Conservation (phyloP, 2,113 vertebrate genomes). For the Merops nubicus region DNA sequence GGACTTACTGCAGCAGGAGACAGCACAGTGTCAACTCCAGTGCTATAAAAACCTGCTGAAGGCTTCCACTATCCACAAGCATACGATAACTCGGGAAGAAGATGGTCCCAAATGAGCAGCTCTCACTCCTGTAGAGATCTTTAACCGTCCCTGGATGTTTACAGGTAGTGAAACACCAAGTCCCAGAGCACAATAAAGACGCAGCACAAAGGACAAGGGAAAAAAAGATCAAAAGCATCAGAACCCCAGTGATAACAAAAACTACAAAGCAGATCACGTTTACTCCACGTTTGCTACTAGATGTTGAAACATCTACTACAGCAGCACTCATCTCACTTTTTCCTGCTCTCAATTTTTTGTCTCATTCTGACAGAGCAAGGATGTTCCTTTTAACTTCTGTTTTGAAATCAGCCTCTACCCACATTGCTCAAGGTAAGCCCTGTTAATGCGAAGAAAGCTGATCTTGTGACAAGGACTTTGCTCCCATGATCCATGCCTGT, state of each 20-base stretch:
- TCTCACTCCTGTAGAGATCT: neutral
- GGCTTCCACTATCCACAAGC: neutral
- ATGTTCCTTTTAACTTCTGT: neutral
- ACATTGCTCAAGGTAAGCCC: neutral
- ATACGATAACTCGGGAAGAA: accelerated
- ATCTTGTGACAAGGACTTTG: neutral
- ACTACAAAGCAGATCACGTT: neutral
- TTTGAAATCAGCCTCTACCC: neutral
- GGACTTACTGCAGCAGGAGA: neutral
- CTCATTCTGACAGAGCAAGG: neutral
- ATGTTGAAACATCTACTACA: neutral
- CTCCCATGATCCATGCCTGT: neutral
- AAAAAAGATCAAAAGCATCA: neutral
- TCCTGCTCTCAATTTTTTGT: neutral
- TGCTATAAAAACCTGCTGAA: neutral
- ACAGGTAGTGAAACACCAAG: neutral
- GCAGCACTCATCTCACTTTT: neutral
- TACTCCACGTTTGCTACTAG: neutral
- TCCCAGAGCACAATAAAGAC: neutral
- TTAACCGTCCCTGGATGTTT: neutral
- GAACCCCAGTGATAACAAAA: neutral
- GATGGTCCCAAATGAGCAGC: neutral
- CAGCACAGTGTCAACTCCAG: neutral
- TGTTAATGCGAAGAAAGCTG: neutral
- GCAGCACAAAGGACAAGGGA: neutral